Conservation (phyloP, 1,140 invertebrate species). For the Phortica variegata region DNA sequence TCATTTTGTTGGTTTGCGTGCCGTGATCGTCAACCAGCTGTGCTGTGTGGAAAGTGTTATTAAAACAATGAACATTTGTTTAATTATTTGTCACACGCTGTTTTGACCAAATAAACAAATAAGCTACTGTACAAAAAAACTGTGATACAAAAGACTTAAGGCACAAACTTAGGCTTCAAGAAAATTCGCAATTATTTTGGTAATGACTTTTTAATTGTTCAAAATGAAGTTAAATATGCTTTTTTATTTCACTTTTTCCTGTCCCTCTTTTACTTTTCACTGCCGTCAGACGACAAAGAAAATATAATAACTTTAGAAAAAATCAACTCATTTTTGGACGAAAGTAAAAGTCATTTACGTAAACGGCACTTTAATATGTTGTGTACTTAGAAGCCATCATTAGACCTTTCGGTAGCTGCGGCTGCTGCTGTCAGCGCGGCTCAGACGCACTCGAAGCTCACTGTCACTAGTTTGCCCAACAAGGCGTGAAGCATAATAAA, state of each 20-base stretch:
- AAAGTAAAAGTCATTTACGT: slow-evolving; percentile 48
- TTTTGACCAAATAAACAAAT: not conserved
- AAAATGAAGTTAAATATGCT: too few species aligned
- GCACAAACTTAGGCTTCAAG: slow-evolving; percentile 25
- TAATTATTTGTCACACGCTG: slow-evolving; percentile 27
- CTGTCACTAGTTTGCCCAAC: slow-evolving; percentile 29
- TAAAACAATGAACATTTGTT: slow-evolving; percentile 11
- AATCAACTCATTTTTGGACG: not conserved
- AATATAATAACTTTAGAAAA: too few species aligned
- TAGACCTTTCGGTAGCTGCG: slow-evolving; percentile 20
- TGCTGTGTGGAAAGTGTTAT: slow-evolving; percentile 12
- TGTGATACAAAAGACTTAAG: slow-evolving; percentile 21
- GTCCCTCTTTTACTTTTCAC: slow-evolving; percentile 22
- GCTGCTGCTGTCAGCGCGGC: slow-evolving; percentile 17
- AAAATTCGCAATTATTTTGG: too few species aligned
- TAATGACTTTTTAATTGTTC: too few species aligned
- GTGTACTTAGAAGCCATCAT: slow-evolving; percentile 30
- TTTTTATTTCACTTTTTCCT: slow-evolving; percentile 27
- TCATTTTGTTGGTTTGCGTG: slow-evolving; percentile 34
- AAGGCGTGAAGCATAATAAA: slow-evolving; percentile 45
- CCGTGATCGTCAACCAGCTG: slow-evolving; percentile 17
- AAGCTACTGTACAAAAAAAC: not conserved
- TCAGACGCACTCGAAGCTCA: too few species aligned
- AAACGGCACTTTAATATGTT: slow-evolving; percentile 7
- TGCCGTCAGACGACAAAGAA: too few species aligned